These are phyloP conservation scores for Coelogynopora nodosa DNA, from an alignment of 2,888 invertebrate genomes.

Conservation along the genomic window DNA sequence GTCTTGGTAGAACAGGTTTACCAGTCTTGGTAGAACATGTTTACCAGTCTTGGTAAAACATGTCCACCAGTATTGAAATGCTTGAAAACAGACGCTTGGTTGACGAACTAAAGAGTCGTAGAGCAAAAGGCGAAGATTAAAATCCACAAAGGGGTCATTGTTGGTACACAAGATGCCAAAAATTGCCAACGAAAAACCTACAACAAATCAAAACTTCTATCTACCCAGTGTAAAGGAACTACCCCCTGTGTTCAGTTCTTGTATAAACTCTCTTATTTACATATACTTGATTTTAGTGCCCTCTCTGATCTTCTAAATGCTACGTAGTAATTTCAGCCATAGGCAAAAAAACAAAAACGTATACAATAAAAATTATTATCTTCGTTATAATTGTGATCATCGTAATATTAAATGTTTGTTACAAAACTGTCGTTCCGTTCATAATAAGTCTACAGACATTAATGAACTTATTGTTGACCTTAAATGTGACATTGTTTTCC, in stretches of 20 bases:
- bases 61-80: conserved; percentile 1
- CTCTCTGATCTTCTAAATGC: conserved; percentile 23
- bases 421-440: conserved; percentile 28
- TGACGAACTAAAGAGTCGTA: conserved; percentile 22
- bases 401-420: conserved; percentile 24
- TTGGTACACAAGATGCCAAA: conserved; percentile 16
- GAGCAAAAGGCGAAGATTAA: conserved; percentile 28
- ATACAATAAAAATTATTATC: neutral
- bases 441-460: conserved; percentile 27
- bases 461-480: conserved; percentile 28
- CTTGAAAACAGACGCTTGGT: conserved; percentile 25
- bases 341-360: neutral
- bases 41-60: too few relatives aligned
- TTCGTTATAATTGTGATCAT: conserved; percentile 2
- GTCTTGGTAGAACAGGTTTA: too few relatives aligned
- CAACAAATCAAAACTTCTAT: conserved; percentile 28
- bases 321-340: neutral
- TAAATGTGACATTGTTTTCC: conserved; percentile 25
- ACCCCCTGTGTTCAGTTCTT: neutral
- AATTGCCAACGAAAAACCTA: conserved; percentile 8
- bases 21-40: too few relatives aligned
- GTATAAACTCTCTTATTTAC: conserved; percentile 31
- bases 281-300: conserved; percentile 21
- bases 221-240: conserved; percentile 20
- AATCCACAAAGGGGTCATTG: conserved; percentile 24